Conservation (phyloP, 2,888 invertebrate species). For the Ennomos quercinarius region DNA sequence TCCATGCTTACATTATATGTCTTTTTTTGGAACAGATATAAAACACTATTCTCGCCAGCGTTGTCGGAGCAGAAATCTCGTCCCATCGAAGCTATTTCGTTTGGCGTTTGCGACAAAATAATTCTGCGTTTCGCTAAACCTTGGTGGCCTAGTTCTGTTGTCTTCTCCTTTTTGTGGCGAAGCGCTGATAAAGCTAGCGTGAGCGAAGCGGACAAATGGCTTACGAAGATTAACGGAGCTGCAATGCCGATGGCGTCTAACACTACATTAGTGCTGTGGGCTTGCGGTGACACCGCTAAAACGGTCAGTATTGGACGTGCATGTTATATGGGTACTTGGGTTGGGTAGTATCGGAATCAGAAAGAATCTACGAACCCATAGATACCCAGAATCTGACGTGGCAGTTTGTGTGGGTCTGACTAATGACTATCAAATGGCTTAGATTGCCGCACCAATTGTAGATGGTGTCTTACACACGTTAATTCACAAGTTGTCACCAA, state of each 20-base stretch:
- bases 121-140: conserved; percentile 86
- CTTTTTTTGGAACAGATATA: conserved; percentile 56
- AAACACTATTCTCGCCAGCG: conserved; percentile 83
- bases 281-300: conserved; percentile 52
- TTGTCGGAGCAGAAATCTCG: conserved; percentile 82
- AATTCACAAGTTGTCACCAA: no score
- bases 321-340: no score
- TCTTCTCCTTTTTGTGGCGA: conserved; percentile 46
- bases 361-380: no score
- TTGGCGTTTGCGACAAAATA: conserved; percentile 89
- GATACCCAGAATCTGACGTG: no score
- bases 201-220: conserved; percentile 51
- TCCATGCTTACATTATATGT: no score
- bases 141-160: conserved; percentile 80
- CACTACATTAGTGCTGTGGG: conserved; percentile 53
- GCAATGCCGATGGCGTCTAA: conserved; percentile 64
- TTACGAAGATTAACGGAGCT: conserved; percentile 45
- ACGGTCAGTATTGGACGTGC: conserved; percentile 43
- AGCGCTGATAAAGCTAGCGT: conserved; percentile 45
- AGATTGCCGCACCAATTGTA: no score
- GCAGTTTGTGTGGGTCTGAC: no score
- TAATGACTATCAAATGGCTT: no score
- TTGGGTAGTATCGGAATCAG: no score
- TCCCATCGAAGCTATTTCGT: conserved; percentile 85
- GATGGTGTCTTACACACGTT: no score